phyloP scores from a whole-genome alignment of 2,888 invertebrate species.

The Nomada lathburiana region DNA sequence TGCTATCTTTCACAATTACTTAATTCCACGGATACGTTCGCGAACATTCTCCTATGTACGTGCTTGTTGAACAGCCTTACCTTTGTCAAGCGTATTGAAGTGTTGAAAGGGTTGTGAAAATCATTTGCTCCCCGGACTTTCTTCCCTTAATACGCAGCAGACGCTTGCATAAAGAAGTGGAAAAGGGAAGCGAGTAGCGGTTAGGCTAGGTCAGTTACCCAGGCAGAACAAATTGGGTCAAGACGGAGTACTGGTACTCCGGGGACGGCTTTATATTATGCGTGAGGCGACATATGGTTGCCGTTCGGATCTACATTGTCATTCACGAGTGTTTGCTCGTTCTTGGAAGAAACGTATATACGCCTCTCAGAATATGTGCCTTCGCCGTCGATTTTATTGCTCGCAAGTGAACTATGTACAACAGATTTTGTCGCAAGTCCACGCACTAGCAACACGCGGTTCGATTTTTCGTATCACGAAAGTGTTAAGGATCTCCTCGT shows the following conservation, averaged over 20 bases:
- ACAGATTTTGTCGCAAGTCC: no score
- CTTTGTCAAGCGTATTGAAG: no score
- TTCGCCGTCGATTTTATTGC: not conserved
- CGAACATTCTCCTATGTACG: no score
- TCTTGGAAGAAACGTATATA: conserved; percentile 25
- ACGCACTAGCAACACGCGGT: no score
- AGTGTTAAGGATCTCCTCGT: no score
- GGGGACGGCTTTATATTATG: conserved; percentile 55
- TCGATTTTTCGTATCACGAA: no score
- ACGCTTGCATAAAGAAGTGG: not conserved
- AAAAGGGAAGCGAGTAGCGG: conserved; percentile 29
- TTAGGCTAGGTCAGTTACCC: conserved; percentile 71
- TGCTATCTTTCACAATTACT: no score
- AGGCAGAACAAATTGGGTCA: conserved; percentile 73
- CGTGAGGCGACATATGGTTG: conserved; percentile 63
- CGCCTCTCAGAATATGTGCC: conserved; percentile 15
- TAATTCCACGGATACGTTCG: no score
- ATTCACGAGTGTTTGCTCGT: conserved; percentile 45
- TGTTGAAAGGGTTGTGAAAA: not conserved
- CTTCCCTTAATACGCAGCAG: not conserved
- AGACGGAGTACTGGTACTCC: conserved; percentile 57
- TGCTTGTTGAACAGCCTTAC: no score
- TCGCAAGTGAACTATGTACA: no score
- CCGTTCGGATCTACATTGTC: conserved; percentile 50
- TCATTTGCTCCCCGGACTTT: not conserved